These are phyloP conservation scores for Mylabris phalerata DNA, from an alignment of 1,140 invertebrate genomes.

Conservation along the genomic window DNA sequence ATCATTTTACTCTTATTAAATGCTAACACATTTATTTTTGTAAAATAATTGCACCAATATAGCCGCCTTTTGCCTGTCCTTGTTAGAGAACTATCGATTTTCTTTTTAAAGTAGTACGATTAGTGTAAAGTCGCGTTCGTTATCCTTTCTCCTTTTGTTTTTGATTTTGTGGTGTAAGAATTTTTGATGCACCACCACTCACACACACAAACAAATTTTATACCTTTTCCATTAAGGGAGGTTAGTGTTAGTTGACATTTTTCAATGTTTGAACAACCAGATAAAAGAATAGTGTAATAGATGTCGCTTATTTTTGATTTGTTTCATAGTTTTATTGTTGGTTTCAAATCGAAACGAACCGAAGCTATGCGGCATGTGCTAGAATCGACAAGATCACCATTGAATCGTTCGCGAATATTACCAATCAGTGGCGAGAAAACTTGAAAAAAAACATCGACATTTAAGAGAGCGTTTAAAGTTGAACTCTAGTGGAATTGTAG, in stretches of 20 bases:
- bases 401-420: too few species aligned
- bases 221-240: constrained; percentile 42
- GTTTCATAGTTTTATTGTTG: background rate
- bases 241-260: constrained; percentile 29
- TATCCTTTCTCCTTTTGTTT: background rate
- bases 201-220: constrained; percentile 31
- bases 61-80: too few species aligned
- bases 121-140: background rate
- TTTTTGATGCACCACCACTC: constrained; percentile 35
- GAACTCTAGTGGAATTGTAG: too few species aligned
- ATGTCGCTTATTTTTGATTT: constrained; percentile 25
- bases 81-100: too few species aligned
- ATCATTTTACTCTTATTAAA: too few species aligned
- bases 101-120: too few species aligned
- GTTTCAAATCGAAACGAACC: background rate
- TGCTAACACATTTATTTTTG: too few species aligned
- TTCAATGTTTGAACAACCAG: constrained; percentile 2
- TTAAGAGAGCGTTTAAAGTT: too few species aligned
- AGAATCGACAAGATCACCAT: too few species aligned
- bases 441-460: too few species aligned
- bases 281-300: constrained; percentile 9
- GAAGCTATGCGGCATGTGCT: background rate
- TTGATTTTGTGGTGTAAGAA: constrained; percentile 30
- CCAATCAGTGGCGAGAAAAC: too few species aligned
- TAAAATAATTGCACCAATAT: too few species aligned